Base-by-base conservation (phyloP, 2,797 vertebrate genomes). In the Nothura maculosa region DNA sequence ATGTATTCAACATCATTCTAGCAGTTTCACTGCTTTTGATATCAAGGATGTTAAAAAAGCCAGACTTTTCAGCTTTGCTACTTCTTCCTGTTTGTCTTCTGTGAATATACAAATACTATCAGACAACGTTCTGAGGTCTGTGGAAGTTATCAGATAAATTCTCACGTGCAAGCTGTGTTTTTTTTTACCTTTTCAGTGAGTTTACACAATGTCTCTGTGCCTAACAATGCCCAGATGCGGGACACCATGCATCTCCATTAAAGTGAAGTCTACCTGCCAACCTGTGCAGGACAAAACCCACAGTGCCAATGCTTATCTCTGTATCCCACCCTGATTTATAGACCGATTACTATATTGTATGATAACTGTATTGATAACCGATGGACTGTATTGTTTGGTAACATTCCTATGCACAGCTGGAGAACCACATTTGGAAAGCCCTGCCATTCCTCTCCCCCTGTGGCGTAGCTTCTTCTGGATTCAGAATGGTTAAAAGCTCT, bases 371-470 rank as follows among this genome's bases (percentile, higher is more conserved):
- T n/a, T n/a, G n/a, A n/a, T n/a, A n/a, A n/a, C n/a, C n/a, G n/a
- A n/a, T n/a, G n/a, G n/a, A n/a, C n/a, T n/a, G n/a, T 42, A 25
- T 17, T 15, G 6, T 74, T 68, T 34, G 42, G 12, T 73, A 60
- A 80, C n/a, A n/a, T 36, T 66, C 21, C 52, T 75, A 75, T 20
- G 5, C 3, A 16, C 32, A 34, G 12, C 52, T 47, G 28, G 32
- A 74, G 24, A 75, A 24, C 16, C 54, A 55, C 45, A 47, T 47
- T 55, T 62, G 69, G 24, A 42, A 81, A 75, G 55, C 15, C 27
- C 15, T 38, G 45, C 20, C 1, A 1, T 32, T 73, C 69, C 28
- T 67, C 27, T 40, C 19, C 45, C 2, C 0, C 6, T 13, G n/a
- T 40, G 8, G n/a, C 64, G 20, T 38, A 54, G 62, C 5, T 1